Evolutionary conservation across 2,888 invertebrate genomes (phyloP).

Genomic region (Cordilura impudica): DNA sequence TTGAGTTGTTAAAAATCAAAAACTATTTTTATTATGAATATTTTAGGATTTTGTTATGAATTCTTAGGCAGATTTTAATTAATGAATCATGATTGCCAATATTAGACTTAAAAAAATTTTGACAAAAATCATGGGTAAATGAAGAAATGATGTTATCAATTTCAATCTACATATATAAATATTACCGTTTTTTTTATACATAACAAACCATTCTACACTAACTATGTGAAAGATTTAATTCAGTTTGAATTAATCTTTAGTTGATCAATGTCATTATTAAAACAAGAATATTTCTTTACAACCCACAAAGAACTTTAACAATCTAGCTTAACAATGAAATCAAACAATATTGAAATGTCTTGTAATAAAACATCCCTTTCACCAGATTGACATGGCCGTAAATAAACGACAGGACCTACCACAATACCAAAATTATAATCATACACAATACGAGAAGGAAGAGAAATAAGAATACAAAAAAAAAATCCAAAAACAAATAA

Average conservation of each 20-base stretch:
- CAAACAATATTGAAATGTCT: constrained; percentile 60
- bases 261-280: constrained; percentile 46
- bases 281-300: constrained; percentile 18
- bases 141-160: too few relatives aligned
- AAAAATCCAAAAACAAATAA: constrained; percentile 29
- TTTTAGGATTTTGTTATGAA: too few relatives aligned
- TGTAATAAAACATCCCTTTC: constrained; percentile 63
- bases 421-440: constrained; percentile 50
- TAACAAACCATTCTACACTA: constrained; percentile 11
- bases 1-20: too few relatives aligned
- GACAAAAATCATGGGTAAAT: too few relatives aligned
- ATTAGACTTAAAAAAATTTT: too few relatives aligned
- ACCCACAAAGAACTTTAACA: constrained; percentile 31
- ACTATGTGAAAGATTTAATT: constrained; percentile 2
- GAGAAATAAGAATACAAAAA: not conserved
- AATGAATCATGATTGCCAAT: too few relatives aligned
- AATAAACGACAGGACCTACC: constrained; percentile 63
- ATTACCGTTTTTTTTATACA: too few relatives aligned
- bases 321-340: constrained; percentile 18
- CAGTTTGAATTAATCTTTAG: not conserved
- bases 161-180: too few relatives aligned
- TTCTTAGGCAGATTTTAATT: too few relatives aligned
- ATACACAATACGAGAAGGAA: constrained; percentile 14
- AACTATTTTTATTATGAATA: too few relatives aligned
- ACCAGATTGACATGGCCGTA: constrained; percentile 59